Base-by-base conservation (phyloP, 1,140 invertebrate species). In the Drosophila mauritiana region DNA sequence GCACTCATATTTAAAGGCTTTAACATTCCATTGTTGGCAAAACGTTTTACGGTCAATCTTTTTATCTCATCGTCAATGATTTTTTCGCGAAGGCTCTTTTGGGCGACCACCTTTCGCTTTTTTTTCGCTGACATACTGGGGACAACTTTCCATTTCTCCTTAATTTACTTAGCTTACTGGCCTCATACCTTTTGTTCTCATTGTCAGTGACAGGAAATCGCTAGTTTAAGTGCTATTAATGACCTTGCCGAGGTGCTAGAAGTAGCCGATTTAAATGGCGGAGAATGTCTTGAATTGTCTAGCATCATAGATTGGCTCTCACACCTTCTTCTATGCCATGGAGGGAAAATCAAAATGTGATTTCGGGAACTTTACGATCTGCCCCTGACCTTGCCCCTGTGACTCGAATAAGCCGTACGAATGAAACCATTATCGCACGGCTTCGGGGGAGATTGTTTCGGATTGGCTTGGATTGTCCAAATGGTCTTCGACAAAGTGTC, bases 1-100 rank as follows among this genome's bases (percentile, higher is more conserved):
- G 72, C 61, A 63, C 80, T 86, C 72, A 68, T 85, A 77, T 89
- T 72, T 57, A 69, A 69, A 56, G 51, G 43, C 64, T 48, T 62
- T 37, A 45, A 27, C 68, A 70, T 69, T 83, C 65, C 77, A 80
- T 61, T 65, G 78, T 78, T 77, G 63, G 25, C 78, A 72, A 69
- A 70, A 57, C 40, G 64, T 73, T 62, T 80, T 80, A 78, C 58
- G 52, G 42, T 69, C 51, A 77, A 78, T 68, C 70, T 63, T 80
- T 80, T 80, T 80, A 78, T 56, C 63, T 70, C 70, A 73, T 49
- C 55, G 56, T 68, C 59, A 68, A 68, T 64, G 37, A 36, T 70
- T 57, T 34, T 51, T 48, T 40, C 11, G 31, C 40, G 52, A 40
- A 74, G 72, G 72, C 53, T 64, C 43, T 70, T 70, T 48, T 56